Evolutionary conservation across 2,797 vertebrate genomes (phyloP).

Genomic region (Thamnophis elegans): DNA sequence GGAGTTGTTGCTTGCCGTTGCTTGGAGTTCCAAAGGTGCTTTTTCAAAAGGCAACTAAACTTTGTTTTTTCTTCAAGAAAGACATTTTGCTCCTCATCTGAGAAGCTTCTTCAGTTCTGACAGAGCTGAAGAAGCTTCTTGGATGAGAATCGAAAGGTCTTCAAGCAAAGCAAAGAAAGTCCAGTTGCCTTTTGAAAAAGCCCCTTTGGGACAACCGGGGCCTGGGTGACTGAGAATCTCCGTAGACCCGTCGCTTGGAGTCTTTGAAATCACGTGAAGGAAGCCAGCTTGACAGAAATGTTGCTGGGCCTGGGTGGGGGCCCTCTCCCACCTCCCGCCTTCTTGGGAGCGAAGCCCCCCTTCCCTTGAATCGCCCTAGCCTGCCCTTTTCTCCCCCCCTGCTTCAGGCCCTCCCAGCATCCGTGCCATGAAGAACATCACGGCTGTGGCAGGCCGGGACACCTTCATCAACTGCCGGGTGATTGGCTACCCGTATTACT

Average conservation of each 20-base stretch:
- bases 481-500: constrained; percentile 98
- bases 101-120: neutral
- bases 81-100: neutral
- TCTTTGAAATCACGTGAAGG: neutral
- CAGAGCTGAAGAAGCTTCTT: neutral
- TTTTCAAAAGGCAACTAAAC: neutral
- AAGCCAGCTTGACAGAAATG: neutral
- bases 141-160: neutral
- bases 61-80: neutral
- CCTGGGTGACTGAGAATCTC: neutral
- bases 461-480: constrained; percentile 96
- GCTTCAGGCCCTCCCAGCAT: constrained; percentile 89
- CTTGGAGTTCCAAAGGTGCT: neutral
- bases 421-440: constrained; percentile 93
- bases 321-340: too few species aligned
- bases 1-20: neutral
- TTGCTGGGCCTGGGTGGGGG: neutral
- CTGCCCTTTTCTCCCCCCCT: constrained; percentile 58
- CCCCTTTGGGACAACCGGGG: neutral
- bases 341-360: neutral
- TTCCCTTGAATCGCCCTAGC: constrained; percentile 62
- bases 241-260: neutral
- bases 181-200: neutral
- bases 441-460: constrained; percentile 93
- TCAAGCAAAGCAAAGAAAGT: neutral